phyloP scores from a whole-genome alignment of 2,113 vertebrate genomes.

The Uria aalge region DNA sequence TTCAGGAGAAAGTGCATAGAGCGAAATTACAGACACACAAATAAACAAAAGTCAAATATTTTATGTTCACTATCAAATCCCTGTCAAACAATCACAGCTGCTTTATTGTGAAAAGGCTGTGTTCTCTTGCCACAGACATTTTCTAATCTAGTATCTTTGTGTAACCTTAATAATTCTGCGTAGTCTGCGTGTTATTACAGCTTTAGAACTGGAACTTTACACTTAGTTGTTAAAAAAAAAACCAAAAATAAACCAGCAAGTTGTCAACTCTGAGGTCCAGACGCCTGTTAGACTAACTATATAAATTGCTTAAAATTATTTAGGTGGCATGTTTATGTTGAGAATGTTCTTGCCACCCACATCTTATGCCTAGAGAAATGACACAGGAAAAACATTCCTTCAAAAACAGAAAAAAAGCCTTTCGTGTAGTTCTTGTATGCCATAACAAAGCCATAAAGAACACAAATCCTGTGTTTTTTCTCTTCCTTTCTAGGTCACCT shows the following conservation, averaged over 20 bases:
- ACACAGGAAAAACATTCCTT: background rate
- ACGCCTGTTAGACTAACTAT: background rate
- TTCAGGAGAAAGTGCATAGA: background rate
- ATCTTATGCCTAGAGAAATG: background rate
- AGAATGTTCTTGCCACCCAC: background rate
- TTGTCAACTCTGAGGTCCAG: background rate
- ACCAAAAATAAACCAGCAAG: background rate
- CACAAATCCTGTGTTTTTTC: background rate
- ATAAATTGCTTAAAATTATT: background rate
- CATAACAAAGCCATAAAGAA: background rate
- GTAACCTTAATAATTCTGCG: background rate
- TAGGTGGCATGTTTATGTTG: background rate
- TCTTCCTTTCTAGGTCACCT: slow-evolving; percentile 21
- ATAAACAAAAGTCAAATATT: background rate
- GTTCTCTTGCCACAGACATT: background rate
- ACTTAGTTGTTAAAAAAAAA: background rate
- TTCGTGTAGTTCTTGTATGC: background rate
- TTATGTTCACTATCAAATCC: background rate
- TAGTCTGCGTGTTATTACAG: background rate
- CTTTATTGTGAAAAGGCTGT: background rate
- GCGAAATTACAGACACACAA: background rate
- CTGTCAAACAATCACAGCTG: rapidly evolving
- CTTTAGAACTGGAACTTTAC: background rate
- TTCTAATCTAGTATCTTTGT: background rate
- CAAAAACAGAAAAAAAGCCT: background rate